These are phyloP conservation scores for Dolichopus griseipennis DNA, from an alignment of 2,888 invertebrate genomes.

Conservation along the genomic window DNA sequence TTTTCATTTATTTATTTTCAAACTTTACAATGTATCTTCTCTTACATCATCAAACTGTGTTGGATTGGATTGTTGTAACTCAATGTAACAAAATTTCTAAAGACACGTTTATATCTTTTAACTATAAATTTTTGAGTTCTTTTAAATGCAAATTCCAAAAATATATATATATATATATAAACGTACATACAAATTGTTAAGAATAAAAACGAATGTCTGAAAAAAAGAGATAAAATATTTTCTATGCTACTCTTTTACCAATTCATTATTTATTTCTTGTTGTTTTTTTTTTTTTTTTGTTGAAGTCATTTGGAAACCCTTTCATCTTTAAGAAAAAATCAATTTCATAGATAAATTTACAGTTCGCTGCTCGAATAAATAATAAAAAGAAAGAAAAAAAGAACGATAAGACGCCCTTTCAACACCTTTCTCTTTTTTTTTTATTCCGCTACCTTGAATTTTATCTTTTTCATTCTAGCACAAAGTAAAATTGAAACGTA, in stretches of 20 bases:
- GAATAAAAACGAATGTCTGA: background rate
- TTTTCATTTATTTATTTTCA: no score
- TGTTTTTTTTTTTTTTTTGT: background rate
- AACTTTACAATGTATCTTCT: no score
- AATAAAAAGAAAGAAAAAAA: background rate
- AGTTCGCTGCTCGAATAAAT: background rate
- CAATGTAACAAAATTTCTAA: no score
- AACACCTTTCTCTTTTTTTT: background rate
- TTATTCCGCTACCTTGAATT: background rate
- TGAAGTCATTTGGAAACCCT: background rate
- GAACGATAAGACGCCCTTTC: background rate
- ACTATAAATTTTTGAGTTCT: no score
- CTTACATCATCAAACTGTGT: no score
- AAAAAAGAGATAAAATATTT: no score
- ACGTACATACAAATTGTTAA: background rate
- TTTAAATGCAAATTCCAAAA: background rate
- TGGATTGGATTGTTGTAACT: no score
- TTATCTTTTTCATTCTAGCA: background rate
- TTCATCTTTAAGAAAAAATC: slow-evolving; percentile 3
- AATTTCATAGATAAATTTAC: background rate
- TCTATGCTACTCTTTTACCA: no score
- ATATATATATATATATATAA: no score
- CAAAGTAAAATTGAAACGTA: background rate
- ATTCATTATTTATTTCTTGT: no score
- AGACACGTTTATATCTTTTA: no score